These are phyloP conservation scores for Ficedula albicollis DNA, from an alignment of 2,797 vertebrate genomes.

Conservation along the genomic window DNA sequence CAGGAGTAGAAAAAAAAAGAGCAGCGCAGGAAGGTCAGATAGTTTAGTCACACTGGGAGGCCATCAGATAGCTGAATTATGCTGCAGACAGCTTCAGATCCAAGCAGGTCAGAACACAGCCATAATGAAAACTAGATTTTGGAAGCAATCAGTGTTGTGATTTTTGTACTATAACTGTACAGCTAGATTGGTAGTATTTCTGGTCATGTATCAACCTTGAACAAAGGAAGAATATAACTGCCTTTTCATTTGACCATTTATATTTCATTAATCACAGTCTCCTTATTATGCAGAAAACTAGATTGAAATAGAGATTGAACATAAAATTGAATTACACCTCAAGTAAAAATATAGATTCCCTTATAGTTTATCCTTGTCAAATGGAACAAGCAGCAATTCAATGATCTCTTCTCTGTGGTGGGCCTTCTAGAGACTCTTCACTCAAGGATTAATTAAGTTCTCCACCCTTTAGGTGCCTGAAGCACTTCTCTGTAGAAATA, in stretches of 20 bases:
- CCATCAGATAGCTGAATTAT: not conserved
- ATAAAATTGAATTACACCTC: not conserved
- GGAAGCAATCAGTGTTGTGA: not conserved
- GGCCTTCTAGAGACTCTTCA: not conserved
- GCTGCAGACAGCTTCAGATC: conserved; percentile 6
- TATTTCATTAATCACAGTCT: not conserved
- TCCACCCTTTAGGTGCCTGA: not conserved
- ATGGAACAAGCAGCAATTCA: not conserved
- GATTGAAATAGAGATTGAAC: not conserved
- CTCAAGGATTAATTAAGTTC: not conserved
- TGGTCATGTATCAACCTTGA: not conserved
- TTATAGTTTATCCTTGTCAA: not conserved
- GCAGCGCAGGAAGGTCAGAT: not conserved
- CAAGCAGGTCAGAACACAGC: not conserved
- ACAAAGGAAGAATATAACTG: not conserved
- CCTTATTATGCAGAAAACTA: not conserved
- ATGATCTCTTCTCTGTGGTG: not conserved
- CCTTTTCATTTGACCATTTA: not conserved
- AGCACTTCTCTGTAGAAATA: not conserved
- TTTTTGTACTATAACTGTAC: not conserved
- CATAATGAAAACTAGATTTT: not conserved
- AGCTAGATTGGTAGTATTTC: not conserved
- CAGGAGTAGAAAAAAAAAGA: not conserved
- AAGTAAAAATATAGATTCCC: not conserved
- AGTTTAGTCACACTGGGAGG: not conserved